Conservation (phyloP, 2,888 invertebrate species). For the Cheilosia scutellata region DNA sequence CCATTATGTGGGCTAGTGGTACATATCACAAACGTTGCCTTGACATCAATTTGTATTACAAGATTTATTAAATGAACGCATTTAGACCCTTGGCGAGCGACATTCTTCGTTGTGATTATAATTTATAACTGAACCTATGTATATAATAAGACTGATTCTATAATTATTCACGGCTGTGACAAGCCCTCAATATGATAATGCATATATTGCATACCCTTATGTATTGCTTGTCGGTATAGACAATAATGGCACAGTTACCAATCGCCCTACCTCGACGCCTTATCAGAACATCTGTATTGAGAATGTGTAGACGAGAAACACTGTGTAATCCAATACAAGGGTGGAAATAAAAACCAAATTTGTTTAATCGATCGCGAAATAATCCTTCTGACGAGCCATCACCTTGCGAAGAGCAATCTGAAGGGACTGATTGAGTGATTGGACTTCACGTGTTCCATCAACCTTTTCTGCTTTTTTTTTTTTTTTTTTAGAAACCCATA, state of each 20-base stretch:
- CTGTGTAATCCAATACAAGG: constrained; percentile 38
- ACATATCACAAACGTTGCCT: neutral
- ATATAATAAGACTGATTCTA: too few species aligned
- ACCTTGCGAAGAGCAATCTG: constrained; percentile 32
- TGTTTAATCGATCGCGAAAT: constrained; percentile 57
- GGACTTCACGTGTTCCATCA: constrained; percentile 54
- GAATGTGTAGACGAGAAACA: neutral
- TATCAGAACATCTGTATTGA: constrained; percentile 21
- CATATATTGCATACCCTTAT: too few species aligned
- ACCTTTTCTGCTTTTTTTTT: constrained; percentile 16
- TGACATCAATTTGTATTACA: neutral
- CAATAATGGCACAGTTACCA: neutral
- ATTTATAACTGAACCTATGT: too few species aligned
- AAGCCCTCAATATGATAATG: too few species aligned
- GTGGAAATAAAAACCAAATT: constrained; percentile 63
- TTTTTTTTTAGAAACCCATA: constrained; percentile 2
- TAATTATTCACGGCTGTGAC: too few species aligned
- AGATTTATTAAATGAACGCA: too few species aligned
- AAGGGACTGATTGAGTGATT: constrained; percentile 48
- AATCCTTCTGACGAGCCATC: constrained; percentile 53
- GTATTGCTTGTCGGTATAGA: neutral
- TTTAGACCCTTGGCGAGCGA: too few species aligned
- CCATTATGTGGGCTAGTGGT: neutral
- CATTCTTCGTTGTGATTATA: too few species aligned
- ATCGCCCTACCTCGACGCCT: neutral